Evolutionary conservation across 2,797 vertebrate species (phyloP), one percentile per base, ranked within the genome.

Genomic region (Anguilla megastoma): DNA sequence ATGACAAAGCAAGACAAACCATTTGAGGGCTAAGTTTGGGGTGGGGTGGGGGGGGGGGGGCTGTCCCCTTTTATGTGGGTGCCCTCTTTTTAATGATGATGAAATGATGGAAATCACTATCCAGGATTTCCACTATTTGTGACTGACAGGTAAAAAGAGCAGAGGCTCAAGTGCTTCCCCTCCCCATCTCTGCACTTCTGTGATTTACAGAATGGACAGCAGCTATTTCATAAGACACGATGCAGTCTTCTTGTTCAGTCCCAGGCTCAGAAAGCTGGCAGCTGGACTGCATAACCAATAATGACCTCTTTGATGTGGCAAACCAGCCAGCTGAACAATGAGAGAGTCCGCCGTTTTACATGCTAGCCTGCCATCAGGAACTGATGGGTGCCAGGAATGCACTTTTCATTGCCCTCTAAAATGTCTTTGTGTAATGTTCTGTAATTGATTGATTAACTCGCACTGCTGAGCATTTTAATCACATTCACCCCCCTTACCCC

Each of bases 381-480:
- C 85, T 45, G 88, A 88, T 87, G 90, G 91, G 93, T 87, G 90
- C 91, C 93, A 93, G 92, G 90, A 93, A 93, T 93, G 91, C 52
- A 36, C 33, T n/a, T 60, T 71, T 52, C 27, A 18, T 63, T 16
- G 21, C 52, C 30, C 24, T 50, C 2, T 48, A 27, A 54, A 69
- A 74, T 16, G 27, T 52, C 45, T 50, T n/a, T 41, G 4, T 63
- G 41, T 52, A 30, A 36, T 71, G 27, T 50, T 52, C 50, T 36
- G 71, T 63, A 66, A 80, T 18, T 45, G 82, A 63, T 69, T 86
- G 85, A 86, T 66, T 52, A 36, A 48, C 48, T 21, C 12, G 71
- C 21, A 87, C 12, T 50, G 54, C 5, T 10, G 36, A 79, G 33
- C 74, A 21, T 56, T 79, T n/a, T 6, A 24, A 54, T 41, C 33